These are phyloP conservation scores for Caenorhabditis becei DNA, from an alignment of 2,888 invertebrate species.

Conservation along the genomic window DNA sequence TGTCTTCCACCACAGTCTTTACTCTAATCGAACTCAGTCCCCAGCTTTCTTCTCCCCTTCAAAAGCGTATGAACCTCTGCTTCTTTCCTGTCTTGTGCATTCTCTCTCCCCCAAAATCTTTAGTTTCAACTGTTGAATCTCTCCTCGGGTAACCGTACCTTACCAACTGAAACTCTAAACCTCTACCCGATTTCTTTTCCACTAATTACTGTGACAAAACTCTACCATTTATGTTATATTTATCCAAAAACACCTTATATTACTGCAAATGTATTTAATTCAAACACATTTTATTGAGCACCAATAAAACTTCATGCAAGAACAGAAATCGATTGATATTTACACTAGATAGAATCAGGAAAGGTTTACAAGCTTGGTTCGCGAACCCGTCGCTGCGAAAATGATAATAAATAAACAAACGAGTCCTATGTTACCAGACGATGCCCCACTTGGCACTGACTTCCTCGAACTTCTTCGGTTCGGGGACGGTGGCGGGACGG, in stretches of 20 bases:
- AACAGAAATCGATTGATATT: constrained; percentile 20
- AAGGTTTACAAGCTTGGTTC: constrained; percentile 43
- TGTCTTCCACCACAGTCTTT: constrained; percentile 13
- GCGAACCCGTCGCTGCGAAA: constrained; percentile 51
- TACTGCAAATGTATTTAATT: not conserved
- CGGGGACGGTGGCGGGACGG: constrained; percentile 3
- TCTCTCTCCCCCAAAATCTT: constrained; percentile 30
- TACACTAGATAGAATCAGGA: constrained; percentile 27
- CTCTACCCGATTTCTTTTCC: constrained; percentile 17
- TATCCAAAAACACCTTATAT: not conserved
- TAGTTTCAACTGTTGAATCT: constrained; percentile 44
- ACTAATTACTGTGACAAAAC: not conserved
- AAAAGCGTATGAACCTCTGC: constrained; percentile 33
- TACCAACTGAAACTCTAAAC: constrained; percentile 16
- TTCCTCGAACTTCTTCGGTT: constrained; percentile 48
- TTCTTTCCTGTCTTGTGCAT: constrained; percentile 34
- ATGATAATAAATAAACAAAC: constrained; percentile 28
- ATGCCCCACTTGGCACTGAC: constrained; percentile 60
- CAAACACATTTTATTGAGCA: not conserved
- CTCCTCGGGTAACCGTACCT: constrained; percentile 31
- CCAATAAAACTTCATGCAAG: not conserved
- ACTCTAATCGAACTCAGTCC: constrained; percentile 43
- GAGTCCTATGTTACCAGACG: constrained; percentile 44
- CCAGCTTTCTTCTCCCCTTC: constrained; percentile 41
- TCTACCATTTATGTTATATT: not conserved